Evolutionary conservation across 2,888 invertebrate species (phyloP).

Genomic region (Callyntrura sp.): DNA sequence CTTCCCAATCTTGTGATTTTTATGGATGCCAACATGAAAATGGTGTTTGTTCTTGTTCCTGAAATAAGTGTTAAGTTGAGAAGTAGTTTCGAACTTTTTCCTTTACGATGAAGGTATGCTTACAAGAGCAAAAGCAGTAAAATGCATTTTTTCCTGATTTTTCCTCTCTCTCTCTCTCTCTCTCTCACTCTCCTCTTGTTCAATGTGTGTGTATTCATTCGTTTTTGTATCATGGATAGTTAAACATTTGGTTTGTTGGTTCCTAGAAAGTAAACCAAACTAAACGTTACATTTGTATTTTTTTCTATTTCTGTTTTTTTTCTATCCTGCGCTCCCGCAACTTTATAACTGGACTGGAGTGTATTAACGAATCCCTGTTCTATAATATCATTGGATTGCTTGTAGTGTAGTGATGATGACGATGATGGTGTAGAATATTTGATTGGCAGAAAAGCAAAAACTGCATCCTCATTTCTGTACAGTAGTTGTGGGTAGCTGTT

Average conservation of each 20-base stretch:
- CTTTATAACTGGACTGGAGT: slow-evolving; percentile 50
- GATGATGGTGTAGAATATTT: slow-evolving; percentile 27
- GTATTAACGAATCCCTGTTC: not conserved
- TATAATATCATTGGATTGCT: slow-evolving; percentile 38
- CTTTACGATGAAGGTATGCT: slow-evolving; percentile 12
- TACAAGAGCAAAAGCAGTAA: slow-evolving; percentile 11
- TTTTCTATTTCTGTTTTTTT: slow-evolving; percentile 31
- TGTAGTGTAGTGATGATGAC: not conserved
- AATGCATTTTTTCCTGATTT: slow-evolving; percentile 22
- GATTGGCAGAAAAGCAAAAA: slow-evolving; percentile 42
- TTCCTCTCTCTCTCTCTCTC: not conserved
- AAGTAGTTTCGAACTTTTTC: slow-evolving; percentile 56
- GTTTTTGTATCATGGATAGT: slow-evolving; percentile 24
- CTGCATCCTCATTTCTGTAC: slow-evolving; percentile 34
- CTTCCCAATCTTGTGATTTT: slow-evolving; percentile 59
- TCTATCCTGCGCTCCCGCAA: not conserved
- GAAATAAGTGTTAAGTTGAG: slow-evolving; percentile 57
- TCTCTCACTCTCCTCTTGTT: too few relatives aligned
- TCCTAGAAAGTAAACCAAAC: slow-evolving; percentile 40
- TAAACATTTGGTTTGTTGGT: slow-evolving; percentile 1
- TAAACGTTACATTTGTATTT: slow-evolving; percentile 5
- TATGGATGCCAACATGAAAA: slow-evolving; percentile 54
- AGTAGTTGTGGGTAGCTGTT: not conserved
- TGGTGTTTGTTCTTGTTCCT: slow-evolving; percentile 48
- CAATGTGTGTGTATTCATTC: slow-evolving; percentile 24